Base-by-base conservation (phyloP, 2,797 vertebrate genomes). In the Cyprinodon diabolis region DNA sequence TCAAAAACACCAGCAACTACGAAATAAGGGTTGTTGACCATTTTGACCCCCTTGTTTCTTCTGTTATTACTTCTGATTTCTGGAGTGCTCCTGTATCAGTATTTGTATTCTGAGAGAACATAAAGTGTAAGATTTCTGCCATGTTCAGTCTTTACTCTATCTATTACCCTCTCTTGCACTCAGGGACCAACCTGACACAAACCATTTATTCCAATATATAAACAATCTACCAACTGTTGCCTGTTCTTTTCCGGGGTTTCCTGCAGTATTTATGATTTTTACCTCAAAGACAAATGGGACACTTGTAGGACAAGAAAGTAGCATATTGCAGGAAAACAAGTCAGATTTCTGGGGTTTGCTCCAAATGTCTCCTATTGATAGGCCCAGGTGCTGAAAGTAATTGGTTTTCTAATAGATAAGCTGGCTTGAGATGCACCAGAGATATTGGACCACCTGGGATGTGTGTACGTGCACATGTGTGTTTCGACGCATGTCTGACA, bases 341-440 rank as follows among this genome's bases (percentile, higher is more conserved):
- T 83, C 74, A 68, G 17, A 83, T 84, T 83, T 83, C 30, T 40
- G 51, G 67, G 43, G 0, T 73, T 43, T 81, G 68, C 69, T 67
- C 23, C 71, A 83, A 78, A 77, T 77, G 57, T 60, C n/a, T 43
- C 11, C 17, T 1, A 9, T 66, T 58, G 69, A 84, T 72, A 82
- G 87, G 81, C 88, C 81, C 90, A 92, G 92, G 90, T 93, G 90
- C 88, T 89, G 71, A 75, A 57, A 68, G 78, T 91, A 91, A 92
- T 92, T 92, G 90, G 86, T 89, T 93, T 90, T 87, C 86, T 92
- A 92, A 92, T 84, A 81, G 79, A 75, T 80, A 71, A 69, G 77
- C 49, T 89, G 86, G 80, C 72, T 69, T 68, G 76, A 85, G 78
- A 87, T 78, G 72, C 77, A 67, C 48, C 1, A 10, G 72, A 76